phyloP scores from a whole-genome alignment of 2,113 vertebrate species.

The Pseudonaja textilis region DNA sequence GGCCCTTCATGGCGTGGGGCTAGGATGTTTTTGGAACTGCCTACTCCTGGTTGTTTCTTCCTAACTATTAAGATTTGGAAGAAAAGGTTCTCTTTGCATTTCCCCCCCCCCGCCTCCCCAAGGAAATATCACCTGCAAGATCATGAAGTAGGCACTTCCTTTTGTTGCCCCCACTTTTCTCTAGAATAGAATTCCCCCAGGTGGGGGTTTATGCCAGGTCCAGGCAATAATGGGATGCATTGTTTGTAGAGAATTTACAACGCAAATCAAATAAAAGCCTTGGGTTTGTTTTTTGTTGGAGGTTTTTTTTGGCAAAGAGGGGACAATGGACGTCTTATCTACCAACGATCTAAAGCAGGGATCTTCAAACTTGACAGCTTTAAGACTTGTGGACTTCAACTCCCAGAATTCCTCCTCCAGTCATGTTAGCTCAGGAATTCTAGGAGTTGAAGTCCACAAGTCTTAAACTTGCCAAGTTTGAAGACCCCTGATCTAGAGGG shows the following conservation, averaged over 20 bases:
- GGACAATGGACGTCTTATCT: background rate
- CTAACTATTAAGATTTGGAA: background rate
- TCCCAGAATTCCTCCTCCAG: no score
- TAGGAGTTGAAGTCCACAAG: no score
- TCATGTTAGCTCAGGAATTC: no score
- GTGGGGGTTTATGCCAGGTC: background rate
- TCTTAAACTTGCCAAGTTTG: no score
- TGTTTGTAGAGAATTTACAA: background rate
- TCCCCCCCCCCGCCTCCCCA: background rate
- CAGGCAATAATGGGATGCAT: background rate
- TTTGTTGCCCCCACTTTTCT: background rate
- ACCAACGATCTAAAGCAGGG: background rate
- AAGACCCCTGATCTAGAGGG: background rate
- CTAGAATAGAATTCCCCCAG: background rate
- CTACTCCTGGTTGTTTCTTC: background rate
- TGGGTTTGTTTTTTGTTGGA: no score
- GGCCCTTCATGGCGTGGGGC: background rate
- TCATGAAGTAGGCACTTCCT: background rate
- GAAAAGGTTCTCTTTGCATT: background rate
- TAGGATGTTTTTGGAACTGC: background rate
- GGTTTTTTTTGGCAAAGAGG: background rate
- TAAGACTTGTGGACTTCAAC: no score
- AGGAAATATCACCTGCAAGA: background rate
- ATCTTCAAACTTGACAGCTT: no score
- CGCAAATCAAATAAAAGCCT: background rate